Evolutionary conservation across 2,113 vertebrate species (phyloP).

Genomic region (Meles meles): DNA sequence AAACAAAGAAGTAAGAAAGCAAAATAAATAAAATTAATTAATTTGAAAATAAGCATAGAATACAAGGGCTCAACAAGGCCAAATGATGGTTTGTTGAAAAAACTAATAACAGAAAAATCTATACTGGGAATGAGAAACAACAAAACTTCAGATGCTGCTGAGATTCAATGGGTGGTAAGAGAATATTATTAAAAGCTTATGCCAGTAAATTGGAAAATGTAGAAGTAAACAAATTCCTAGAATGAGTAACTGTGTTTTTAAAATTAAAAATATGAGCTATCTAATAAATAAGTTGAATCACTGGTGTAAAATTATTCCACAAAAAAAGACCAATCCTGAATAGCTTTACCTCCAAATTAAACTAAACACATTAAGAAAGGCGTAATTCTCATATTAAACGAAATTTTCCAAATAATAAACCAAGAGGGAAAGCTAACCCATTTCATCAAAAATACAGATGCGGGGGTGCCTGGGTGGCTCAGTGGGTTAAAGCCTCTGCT

Average conservation of each 20-base stretch:
- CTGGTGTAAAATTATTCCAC: not conserved
- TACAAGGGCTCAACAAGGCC: not conserved
- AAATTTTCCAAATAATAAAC: not conserved
- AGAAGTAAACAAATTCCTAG: not conserved
- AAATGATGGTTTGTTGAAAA: not conserved
- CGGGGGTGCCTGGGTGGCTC: too few relatives aligned
- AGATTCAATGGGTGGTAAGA: not conserved
- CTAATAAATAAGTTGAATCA: not conserved
- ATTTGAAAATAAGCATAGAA: slow-evolving; percentile 11
- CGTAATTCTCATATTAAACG: not conserved
- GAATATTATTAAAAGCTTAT: not conserved
- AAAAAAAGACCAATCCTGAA: not conserved
- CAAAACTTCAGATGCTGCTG: not conserved
- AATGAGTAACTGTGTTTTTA: not conserved
- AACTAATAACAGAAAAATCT: not conserved
- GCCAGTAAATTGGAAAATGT: not conserved
- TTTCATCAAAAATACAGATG: not conserved
- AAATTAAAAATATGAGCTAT: not conserved
- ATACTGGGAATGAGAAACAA: not conserved
- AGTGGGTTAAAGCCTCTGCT: too few relatives aligned
- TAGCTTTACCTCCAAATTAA: not conserved
- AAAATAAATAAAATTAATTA: not conserved
- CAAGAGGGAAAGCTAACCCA: not conserved
- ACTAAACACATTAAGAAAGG: not conserved
- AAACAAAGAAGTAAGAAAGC: not conserved